Conservation (phyloP, 2,113 vertebrate species). For the Ardeotis arabs region DNA sequence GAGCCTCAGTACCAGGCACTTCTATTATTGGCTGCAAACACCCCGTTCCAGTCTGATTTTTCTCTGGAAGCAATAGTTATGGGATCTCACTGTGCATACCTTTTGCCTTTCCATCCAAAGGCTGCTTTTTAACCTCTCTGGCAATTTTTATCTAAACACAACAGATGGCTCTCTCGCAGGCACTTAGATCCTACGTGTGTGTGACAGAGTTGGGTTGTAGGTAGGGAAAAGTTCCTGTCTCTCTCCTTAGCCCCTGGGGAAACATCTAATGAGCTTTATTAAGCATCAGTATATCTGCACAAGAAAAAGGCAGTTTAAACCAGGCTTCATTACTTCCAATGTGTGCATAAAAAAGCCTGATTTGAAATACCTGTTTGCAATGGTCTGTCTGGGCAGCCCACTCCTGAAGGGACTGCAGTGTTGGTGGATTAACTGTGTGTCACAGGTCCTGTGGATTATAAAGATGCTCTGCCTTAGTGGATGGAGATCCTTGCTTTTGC, state of each 20-base stretch:
- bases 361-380: not conserved
- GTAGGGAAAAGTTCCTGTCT: not conserved
- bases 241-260: not conserved
- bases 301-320: not conserved
- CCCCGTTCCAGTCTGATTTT: not conserved
- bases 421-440: not conserved
- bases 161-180: not conserved
- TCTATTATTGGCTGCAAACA: not conserved
- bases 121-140: not conserved
- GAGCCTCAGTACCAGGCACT: not conserved
- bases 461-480: not conserved
- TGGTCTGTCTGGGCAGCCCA: not conserved
- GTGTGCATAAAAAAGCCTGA: not conserved
- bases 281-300: not conserved
- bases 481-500: not conserved
- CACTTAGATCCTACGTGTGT: fast-evolving
- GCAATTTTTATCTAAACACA: not conserved
- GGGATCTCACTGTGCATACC: fast-evolving
- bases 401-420: not conserved
- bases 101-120: not conserved
- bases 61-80: not conserved
- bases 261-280: not conserved
- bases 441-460: not conserved
- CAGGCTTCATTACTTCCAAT: not conserved
- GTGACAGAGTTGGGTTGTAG: not conserved